Evolutionary conservation across 2,888 invertebrate species (phyloP), one percentile per base, ranked within the genome.

Genomic region (Eurois occulta): DNA sequence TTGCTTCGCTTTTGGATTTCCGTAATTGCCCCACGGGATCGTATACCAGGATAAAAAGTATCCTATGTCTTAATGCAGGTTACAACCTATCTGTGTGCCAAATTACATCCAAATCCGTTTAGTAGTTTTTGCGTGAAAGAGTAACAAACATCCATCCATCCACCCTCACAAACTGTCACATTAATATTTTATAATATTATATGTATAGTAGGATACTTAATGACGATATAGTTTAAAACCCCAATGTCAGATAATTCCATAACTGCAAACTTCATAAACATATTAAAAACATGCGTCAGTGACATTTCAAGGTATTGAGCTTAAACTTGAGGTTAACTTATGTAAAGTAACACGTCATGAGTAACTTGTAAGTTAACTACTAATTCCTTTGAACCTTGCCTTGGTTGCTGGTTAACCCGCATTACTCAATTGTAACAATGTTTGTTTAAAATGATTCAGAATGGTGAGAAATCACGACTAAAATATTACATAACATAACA

Each of bases 381-480:
- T 80, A 32, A 48, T 80, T 80, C 73, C 11, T 62, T 1, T 55
- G 43, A 81, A 64, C 32, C 43, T 67, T n/a, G 48, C 81, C 79
- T 79, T 79, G 75, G 16, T 2, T 3, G 0, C 2, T n/a, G 67
- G 75, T 81, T 62, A 46, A 75, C 43, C 75, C 16, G 6, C 21
- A 60, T 74, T 43, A 28, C 24, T 65, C 81, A 67, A 16, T 13
- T 28, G 24, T 38, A 32, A n/a, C 16, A 38, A 78, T 78, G 43
- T 76, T 78, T 46, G 43, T 2, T 38, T 66, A 6, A 76, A 46
- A 35, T 64, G 16, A 71, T 43, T 78, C 32, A 24, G 5, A 13
- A 7, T 16, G 0, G 1, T 62, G 7, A 38, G 28, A 62, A n/a
- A 43, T 71, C 77, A 64, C 52, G 77, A 62, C 2, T 35, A 0